A percentile compares a stretch with the other conserved stretches of the same genome.
Evolutionary conservation across 2,888 invertebrate genomes (phyloP).

Genomic region (Linyphia triangularis): DNA sequence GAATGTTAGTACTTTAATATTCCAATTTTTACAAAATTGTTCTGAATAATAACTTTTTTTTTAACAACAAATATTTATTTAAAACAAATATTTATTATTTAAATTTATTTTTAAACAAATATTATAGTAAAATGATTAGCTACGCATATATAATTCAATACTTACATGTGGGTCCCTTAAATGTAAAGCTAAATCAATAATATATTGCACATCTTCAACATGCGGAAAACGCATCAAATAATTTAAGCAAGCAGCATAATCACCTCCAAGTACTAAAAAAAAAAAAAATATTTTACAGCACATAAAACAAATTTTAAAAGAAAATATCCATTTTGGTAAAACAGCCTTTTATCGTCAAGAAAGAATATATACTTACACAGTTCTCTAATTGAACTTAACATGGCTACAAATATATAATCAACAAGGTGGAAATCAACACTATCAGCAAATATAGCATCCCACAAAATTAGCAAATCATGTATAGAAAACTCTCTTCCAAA

Average conservation of each 20-base stretch:
- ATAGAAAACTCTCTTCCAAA: constrained; percentile 92
- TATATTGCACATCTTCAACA: constrained; percentile 84
- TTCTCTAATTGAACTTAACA: constrained; percentile 87
- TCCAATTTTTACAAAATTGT: too few species aligned
- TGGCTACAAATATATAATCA: constrained; percentile 87
- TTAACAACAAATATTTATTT: too few species aligned
- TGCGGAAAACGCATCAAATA: constrained; percentile 86
- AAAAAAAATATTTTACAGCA: not conserved
- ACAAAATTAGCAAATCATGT: constrained; percentile 87
- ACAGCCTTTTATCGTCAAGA: not conserved
- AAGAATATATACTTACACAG: constrained; percentile 83
- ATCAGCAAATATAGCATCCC: constrained; percentile 91
- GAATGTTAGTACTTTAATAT: too few species aligned
- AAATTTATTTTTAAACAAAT: too few species aligned
- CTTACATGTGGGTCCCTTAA: constrained; percentile 81
- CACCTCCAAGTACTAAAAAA: constrained; percentile 83
- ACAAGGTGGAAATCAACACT: constrained; percentile 82
- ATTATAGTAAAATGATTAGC: too few species aligned
- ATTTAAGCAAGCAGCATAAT: constrained; percentile 85
- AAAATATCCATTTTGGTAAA: not conserved
- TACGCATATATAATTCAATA: not conserved
- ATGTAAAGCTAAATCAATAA: constrained; percentile 84
- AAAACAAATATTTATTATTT: not conserved
- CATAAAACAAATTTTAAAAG: not conserved
- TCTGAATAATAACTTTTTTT: too few species aligned